A percentile compares a stretch with the other conserved stretches of the same genome.
These are phyloP conservation scores for Iphiclides podalirius DNA, from an alignment of 2,888 invertebrate species.

Conservation along the genomic window DNA sequence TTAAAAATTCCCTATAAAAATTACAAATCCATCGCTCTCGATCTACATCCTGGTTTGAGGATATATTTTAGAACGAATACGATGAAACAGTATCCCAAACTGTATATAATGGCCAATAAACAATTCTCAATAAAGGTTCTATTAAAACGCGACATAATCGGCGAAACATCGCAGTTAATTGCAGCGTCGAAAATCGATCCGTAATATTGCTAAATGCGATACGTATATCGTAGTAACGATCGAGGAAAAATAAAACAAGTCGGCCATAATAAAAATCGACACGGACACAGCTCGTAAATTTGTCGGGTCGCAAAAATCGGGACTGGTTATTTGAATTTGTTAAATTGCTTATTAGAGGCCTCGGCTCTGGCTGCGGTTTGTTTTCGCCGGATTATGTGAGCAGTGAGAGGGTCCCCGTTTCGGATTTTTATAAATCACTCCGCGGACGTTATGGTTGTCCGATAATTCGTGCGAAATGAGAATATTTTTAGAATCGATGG, in stretches of 20 bases:
- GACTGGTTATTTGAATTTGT: constrained; percentile 39
- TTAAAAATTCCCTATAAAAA: too few species aligned
- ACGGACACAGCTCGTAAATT: constrained; percentile 52
- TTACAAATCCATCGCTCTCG: too few species aligned
- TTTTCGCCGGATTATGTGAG: constrained; percentile 44
- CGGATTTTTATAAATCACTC: constrained; percentile 19
- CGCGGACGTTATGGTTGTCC: constrained; percentile 7
- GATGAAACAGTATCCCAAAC: too few species aligned
- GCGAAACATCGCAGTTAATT: neutral
- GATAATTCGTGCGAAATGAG: neutral
- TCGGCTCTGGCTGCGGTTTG: constrained; percentile 47
- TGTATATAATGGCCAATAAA: too few species aligned
- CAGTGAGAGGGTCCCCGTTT: constrained; percentile 45
- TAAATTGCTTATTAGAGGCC: constrained; percentile 36
- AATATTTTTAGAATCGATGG: neutral
- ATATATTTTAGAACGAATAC: too few species aligned
- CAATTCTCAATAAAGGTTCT: too few species aligned
- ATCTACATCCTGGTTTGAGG: too few species aligned
- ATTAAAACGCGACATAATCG: neutral
- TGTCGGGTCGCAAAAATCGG: constrained; percentile 41
- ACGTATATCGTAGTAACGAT: neutral
- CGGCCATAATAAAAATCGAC: constrained; percentile 47
- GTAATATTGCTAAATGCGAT: neutral
- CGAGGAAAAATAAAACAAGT: constrained; percentile 24
- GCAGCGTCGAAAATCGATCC: neutral